A percentile compares a stretch with the other conserved stretches of the same genome.
Evolutionary conservation across 2,113 vertebrate genomes (phyloP).

Genomic region (Arenaria interpres): DNA sequence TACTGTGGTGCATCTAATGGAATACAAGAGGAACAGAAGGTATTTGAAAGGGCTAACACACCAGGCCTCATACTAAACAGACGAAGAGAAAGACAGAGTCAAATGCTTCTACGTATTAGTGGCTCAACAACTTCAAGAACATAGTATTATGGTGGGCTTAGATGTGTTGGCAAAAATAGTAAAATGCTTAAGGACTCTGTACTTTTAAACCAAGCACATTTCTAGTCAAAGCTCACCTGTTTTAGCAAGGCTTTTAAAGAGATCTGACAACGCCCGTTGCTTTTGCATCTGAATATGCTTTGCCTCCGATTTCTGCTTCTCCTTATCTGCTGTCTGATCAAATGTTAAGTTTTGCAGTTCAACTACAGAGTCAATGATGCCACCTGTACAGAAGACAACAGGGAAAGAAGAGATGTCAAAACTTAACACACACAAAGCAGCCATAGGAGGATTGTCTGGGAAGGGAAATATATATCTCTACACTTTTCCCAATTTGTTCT

Average conservation of each 20-base stretch:
- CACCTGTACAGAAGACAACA: conserved; percentile 72
- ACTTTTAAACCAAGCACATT: background rate
- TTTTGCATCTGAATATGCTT: conserved; percentile 97
- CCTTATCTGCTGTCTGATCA: conserved; percentile 83
- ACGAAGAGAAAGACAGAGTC: background rate
- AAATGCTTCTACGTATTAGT: background rate
- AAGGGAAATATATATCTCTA: background rate
- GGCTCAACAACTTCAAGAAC: background rate
- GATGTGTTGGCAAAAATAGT: background rate
- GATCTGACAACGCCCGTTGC: conserved; percentile 90
- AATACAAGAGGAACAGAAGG: background rate
- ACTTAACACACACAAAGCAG: background rate
- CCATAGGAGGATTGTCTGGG: background rate
- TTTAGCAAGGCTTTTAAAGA: conserved; percentile 91
- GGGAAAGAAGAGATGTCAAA: background rate
- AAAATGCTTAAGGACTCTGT: background rate
- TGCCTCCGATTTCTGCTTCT: conserved; percentile 88
- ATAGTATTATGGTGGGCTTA: background rate
- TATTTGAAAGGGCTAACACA: background rate
- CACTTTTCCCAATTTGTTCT: background rate
- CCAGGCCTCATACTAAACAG: background rate
- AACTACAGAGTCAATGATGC: conserved; percentile 82
- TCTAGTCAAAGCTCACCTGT: conserved; percentile 71
- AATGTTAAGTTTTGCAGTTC: conserved; percentile 86
- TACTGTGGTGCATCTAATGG: background rate